Evolutionary conservation across 2,888 invertebrate species (phyloP).

Genomic region (Nemotelus pantherinus): DNA sequence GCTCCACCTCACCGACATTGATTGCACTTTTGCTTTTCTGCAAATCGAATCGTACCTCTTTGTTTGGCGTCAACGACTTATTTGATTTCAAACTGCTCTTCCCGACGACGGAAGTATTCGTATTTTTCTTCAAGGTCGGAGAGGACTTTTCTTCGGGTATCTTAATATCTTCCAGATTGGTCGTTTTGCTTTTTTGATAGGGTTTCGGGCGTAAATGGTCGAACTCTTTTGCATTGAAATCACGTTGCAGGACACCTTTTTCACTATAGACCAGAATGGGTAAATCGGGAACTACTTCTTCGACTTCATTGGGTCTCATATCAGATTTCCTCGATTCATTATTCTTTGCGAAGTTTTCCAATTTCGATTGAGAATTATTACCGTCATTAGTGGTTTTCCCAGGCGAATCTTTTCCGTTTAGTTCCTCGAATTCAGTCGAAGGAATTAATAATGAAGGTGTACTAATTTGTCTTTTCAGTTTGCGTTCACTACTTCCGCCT

Average conservation of each 20-base stretch:
- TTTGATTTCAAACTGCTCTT: slow-evolving; percentile 13
- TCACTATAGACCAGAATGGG: slow-evolving; percentile 49
- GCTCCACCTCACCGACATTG: slow-evolving; percentile 51
- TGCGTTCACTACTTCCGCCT: slow-evolving; percentile 33
- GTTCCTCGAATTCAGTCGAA: slow-evolving; percentile 26
- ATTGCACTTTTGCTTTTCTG: slow-evolving; percentile 52
- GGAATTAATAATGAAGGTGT: slow-evolving; percentile 24
- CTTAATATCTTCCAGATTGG: slow-evolving; percentile 33
- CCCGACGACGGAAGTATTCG: neutral
- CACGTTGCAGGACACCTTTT: slow-evolving; percentile 48
- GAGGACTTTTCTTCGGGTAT: neutral
- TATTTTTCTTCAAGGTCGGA: neutral
- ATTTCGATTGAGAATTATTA: slow-evolving; percentile 19
- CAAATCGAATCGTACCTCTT: slow-evolving; percentile 49
- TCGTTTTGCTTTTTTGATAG: slow-evolving; percentile 39
- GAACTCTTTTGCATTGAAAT: slow-evolving; percentile 52
- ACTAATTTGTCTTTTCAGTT: slow-evolving; percentile 39
- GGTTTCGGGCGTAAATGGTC: slow-evolving; percentile 31
- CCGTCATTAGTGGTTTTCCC: slow-evolving; percentile 30
- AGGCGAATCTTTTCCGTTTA: neutral
- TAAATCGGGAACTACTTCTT: slow-evolving; percentile 28
- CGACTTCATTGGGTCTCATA: neutral
- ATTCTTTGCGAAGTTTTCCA: slow-evolving; percentile 16
- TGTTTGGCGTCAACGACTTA: slow-evolving; percentile 41
- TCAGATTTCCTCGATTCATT: slow-evolving; percentile 33